Conservation (phyloP, 1,140 invertebrate species). For the Drosophila asahinai region DNA sequence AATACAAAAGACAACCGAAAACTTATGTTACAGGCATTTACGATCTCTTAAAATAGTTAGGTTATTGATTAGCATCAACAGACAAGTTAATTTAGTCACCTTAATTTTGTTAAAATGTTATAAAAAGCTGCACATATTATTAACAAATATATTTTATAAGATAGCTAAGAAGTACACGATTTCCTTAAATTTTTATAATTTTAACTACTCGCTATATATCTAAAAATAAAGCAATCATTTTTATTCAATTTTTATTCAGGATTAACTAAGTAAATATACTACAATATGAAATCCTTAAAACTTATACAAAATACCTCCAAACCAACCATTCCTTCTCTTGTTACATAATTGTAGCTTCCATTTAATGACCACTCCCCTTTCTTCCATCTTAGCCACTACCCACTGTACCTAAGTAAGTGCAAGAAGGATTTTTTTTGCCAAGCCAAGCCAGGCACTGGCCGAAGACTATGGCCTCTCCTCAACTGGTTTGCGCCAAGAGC, state of each 20-base stretch:
- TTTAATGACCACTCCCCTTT: neutral
- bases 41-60: no score
- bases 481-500: conserved; percentile 66
- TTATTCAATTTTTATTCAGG: no score
- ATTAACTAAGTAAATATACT: neutral
- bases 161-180: neutral
- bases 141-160: neutral
- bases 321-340: neutral
- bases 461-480: conserved; percentile 32
- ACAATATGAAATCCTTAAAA: neutral
- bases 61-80: neutral
- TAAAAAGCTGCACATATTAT: no score
- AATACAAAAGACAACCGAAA: no score
- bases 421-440: conserved; percentile 66
- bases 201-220: neutral
- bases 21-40: neutral
- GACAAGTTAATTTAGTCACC: no score
- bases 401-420: conserved; percentile 56
- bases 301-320: no score
- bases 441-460: conserved; percentile 1
- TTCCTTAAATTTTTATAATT: neutral
- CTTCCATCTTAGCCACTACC: neutral
- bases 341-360: neutral
- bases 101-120: no score
- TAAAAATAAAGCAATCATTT: neutral